Evolutionary conservation across 2,113 vertebrate species (phyloP).

Genomic region (Cyphomyrus discorhynchus): DNA sequence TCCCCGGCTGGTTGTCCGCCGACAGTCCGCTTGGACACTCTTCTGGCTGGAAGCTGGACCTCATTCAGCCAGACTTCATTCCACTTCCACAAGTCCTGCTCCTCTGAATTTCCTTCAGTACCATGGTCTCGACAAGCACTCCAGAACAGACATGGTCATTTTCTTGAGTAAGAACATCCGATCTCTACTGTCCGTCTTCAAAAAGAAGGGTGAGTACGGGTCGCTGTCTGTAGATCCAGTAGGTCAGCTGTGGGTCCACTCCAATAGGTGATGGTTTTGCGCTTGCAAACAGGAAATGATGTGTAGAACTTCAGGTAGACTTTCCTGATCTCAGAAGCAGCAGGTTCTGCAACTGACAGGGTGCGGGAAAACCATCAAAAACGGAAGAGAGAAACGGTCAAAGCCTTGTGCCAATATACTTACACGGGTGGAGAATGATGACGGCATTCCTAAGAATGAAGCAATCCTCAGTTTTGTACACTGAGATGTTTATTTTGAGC

Average conservation of each 20-base stretch:
- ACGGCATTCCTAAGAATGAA: background rate
- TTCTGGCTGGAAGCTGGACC: background rate
- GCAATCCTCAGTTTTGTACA: background rate
- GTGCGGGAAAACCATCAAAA: background rate
- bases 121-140: constrained; percentile 18
- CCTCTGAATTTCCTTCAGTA: background rate
- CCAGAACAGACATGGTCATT: constrained; percentile 74
- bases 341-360: background rate
- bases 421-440: background rate
- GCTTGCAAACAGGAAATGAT: background rate
- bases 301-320: background rate
- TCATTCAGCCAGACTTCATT: background rate
- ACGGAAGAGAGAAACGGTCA: background rate
- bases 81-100: background rate
- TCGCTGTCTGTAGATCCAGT: background rate
- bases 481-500: background rate
- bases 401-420: background rate
- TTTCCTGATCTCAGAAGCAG: background rate
- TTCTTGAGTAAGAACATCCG: constrained; percentile 76
- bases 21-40: constrained; percentile 28
- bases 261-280: background rate
- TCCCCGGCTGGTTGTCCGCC: constrained; percentile 33
- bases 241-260: background rate
- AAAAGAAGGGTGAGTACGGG: constrained; percentile 81
- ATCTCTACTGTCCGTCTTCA: constrained; percentile 78